Conservation (phyloP, 2,797 vertebrate genomes). For the Pagetopsis macropterus region DNA sequence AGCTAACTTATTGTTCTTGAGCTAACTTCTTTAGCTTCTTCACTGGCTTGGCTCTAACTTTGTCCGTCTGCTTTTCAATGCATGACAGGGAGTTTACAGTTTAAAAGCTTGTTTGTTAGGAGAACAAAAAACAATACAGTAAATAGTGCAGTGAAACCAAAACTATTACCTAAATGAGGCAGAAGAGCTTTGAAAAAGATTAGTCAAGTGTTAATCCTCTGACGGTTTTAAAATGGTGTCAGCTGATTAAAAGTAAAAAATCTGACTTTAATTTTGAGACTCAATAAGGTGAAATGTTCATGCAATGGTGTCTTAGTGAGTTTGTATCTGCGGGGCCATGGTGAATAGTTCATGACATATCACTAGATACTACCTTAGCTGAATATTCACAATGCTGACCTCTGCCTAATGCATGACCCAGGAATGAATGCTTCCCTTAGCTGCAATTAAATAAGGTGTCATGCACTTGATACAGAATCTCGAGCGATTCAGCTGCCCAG, state of each 20-base stretch:
- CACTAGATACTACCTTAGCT: slow-evolving; percentile 35
- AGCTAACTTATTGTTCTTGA: too few relatives aligned
- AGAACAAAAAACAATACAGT: neutral
- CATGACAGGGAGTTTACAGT: neutral
- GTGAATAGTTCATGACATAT: slow-evolving; percentile 32
- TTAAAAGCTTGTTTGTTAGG: neutral
- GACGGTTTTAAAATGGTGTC: neutral
- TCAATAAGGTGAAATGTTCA: slow-evolving; percentile 9
- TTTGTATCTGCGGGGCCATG: slow-evolving; percentile 17
- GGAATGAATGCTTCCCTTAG: slow-evolving; percentile 15
- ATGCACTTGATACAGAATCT: slow-evolving; percentile 60
- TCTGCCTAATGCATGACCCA: slow-evolving; percentile 18
- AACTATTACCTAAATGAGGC: slow-evolving; percentile 1
- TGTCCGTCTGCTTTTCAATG: too few relatives aligned
- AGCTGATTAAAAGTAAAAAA: neutral
- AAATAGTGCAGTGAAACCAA: slow-evolving; percentile 5
- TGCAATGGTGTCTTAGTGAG: neutral
- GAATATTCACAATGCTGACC: slow-evolving; percentile 36
- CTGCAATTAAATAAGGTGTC: slow-evolving; percentile 71
- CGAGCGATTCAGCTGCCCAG: slow-evolving; percentile 23
- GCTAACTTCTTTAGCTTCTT: too few relatives aligned
- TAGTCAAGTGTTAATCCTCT: slow-evolving; percentile 10
- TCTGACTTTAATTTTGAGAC: neutral
- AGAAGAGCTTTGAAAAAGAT: too few relatives aligned
- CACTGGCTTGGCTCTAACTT: too few relatives aligned